phyloP scores from a whole-genome alignment of 92 coral and sea anemone species.

The Porites rus region DNA sequence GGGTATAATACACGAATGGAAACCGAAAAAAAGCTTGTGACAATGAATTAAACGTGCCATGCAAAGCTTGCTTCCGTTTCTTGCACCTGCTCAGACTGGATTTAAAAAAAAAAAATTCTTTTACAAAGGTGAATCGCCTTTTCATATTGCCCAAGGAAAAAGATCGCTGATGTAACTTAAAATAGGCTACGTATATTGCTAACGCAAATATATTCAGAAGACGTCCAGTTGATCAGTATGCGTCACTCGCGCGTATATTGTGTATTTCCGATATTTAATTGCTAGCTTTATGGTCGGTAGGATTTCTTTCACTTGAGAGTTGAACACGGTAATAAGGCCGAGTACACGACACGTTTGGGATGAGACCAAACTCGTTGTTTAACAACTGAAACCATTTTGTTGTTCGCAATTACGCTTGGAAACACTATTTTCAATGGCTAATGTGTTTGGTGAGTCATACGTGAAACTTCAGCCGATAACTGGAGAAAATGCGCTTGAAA shows the following conservation, averaged over 20 bases:
- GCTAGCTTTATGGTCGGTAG: not conserved
- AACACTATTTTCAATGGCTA: slow-evolving; percentile 58
- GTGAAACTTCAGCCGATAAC: slow-evolving; percentile 85
- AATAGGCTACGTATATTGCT: slow-evolving; percentile 20
- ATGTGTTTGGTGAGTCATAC: slow-evolving; percentile 72
- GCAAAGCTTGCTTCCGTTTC: not conserved
- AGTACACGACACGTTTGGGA: not conserved
- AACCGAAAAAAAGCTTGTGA: not conserved
- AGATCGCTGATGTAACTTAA: slow-evolving; percentile 8
- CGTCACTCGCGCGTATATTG: slow-evolving; percentile 12
- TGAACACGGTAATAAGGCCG: not conserved
- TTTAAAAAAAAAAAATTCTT: not conserved
- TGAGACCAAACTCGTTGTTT: not conserved
- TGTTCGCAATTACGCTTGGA: not conserved
- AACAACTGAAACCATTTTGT: slow-evolving; percentile 21
- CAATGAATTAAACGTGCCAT: not conserved
- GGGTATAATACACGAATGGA: too few relatives aligned
- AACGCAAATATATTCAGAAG: slow-evolving; percentile 43
- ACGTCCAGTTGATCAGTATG: not conserved
- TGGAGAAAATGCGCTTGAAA: slow-evolving; percentile 43
- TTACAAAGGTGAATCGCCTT: not conserved
- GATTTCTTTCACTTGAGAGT: not conserved
- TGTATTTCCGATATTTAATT: not conserved
- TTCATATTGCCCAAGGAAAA: slow-evolving; percentile 3
- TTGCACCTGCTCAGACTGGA: slow-evolving; percentile 17